Evolutionary conservation across 2,888 invertebrate genomes (phyloP).

Genomic region (Drosophila peninsularis): DNA sequence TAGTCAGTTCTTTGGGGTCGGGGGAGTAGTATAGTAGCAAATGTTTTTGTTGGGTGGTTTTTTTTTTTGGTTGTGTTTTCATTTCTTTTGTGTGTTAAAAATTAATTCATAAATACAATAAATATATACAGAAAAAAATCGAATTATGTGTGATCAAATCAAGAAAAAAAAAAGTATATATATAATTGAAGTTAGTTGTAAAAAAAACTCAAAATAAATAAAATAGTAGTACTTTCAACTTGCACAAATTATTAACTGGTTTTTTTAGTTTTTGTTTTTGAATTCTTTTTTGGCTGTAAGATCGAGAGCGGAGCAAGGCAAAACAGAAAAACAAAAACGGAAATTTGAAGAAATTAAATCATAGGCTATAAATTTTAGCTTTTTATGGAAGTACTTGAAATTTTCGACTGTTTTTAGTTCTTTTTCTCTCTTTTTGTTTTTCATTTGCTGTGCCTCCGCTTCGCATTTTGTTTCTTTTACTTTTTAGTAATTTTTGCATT

Average conservation of each 20-base stretch:
- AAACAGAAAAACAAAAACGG: conserved; percentile 24
- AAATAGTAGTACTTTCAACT: conserved; percentile 81
- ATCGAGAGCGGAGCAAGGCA: conserved; percentile 47
- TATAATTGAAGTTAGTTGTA: conserved; percentile 57
- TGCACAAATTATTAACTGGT: conserved; percentile 76
- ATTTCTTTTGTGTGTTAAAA: conserved; percentile 46
- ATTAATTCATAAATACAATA: conserved; percentile 52
- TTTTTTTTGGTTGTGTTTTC: conserved; percentile 25
- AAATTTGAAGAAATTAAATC: neutral
- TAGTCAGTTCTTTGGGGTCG: conserved; percentile 10
- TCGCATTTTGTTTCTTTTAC: conserved; percentile 43
- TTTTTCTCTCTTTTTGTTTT: conserved; percentile 13
- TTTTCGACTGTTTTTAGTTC: conserved; percentile 25
- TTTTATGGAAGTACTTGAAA: conserved; percentile 7
- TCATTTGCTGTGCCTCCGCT: conserved; percentile 43
- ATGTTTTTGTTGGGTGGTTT: conserved; percentile 40
- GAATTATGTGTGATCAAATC: conserved; percentile 66
- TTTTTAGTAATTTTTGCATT: conserved; percentile 50
- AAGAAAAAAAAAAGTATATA: conserved; percentile 52
- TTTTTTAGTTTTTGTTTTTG: conserved; percentile 24
- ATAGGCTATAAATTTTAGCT: neutral
- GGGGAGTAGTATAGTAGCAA: conserved; percentile 30
- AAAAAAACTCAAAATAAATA: conserved; percentile 50
- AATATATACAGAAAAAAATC: conserved; percentile 60
- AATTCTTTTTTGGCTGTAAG: conserved; percentile 39